Percentiles rank a stretch among this genome's conserved stretches.
phyloP scores from a whole-genome alignment of 1,140 invertebrate species.

The Drosophila dunni region DNA sequence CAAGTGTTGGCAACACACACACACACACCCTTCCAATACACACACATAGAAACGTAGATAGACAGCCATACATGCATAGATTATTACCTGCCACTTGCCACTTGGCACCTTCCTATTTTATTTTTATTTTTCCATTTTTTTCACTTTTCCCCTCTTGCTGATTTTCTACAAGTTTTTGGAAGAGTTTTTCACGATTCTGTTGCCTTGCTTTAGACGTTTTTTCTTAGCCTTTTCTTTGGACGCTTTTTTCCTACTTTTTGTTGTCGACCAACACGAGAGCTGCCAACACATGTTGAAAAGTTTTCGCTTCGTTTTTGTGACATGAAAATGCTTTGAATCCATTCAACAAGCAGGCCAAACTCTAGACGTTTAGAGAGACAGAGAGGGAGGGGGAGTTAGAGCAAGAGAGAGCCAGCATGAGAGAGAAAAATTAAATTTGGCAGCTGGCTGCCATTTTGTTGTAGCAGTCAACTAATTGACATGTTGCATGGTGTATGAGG shows the following conservation, averaged over 20 bases:
- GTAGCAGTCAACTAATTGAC: constrained; percentile 73
- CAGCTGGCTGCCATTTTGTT: constrained; percentile 71
- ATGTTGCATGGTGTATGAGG: constrained; percentile 63
- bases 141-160: constrained; percentile 15
- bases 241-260: constrained; percentile 28
- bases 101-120: constrained; percentile 63
- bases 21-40: constrained; percentile 3
- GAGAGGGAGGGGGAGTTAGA: too few species aligned
- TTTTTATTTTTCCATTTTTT: constrained; percentile 19
- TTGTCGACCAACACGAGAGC: constrained; percentile 54
- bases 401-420: neutral
- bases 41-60: neutral
- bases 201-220: constrained; percentile 8
- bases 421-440: constrained; percentile 71
- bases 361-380: constrained; percentile 15
- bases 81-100: constrained; percentile 82
- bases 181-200: constrained; percentile 66
- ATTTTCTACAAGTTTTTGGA: constrained; percentile 57
- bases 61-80: constrained; percentile 73
- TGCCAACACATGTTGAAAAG: constrained; percentile 81
- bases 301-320: constrained; percentile 76
- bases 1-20: constrained; percentile 62
- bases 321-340: constrained; percentile 82
- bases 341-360: constrained; percentile 58
- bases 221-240: neutral